These are phyloP conservation scores for Microcebus ravelobensis DNA, from an alignment of 2,113 vertebrate genomes.

Conservation along the genomic window DNA sequence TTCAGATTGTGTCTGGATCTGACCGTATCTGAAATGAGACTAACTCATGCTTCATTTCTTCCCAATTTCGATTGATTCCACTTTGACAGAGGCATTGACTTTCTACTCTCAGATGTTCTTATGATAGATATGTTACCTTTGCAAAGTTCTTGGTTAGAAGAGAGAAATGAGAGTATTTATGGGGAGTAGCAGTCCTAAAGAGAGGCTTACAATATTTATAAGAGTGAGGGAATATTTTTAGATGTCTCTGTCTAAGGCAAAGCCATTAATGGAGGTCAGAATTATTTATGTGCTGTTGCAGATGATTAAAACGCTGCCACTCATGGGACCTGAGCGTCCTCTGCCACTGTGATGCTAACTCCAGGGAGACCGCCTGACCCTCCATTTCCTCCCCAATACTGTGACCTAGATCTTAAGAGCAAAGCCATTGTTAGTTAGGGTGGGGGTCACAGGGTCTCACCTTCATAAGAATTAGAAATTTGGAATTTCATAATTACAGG, in stretches of 20 bases:
- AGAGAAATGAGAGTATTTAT: not conserved
- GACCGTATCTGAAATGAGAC: not conserved
- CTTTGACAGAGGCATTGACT: not conserved
- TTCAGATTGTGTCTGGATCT: not conserved
- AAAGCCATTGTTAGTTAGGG: not conserved
- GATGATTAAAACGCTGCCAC: not conserved
- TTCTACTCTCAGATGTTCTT: not conserved
- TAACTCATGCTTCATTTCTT: not conserved
- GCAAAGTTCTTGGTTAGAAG: not conserved
- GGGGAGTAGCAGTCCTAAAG: not conserved
- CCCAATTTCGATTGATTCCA: not conserved
- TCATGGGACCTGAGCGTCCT: not conserved
- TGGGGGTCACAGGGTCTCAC: not conserved
- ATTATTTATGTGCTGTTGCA: not conserved
- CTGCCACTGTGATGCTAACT: not conserved
- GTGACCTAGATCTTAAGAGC: not conserved
- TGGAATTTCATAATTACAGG: slow-evolving; percentile 12
- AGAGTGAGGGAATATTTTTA: not conserved
- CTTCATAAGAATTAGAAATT: not conserved
- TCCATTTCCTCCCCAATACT: not conserved
- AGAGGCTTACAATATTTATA: not conserved
- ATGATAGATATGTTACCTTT: not conserved
- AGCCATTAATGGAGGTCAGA: not conserved
- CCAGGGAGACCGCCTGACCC: not conserved
- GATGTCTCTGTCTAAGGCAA: not conserved